A percentile compares a stretch with the other conserved stretches of the same genome.
Evolutionary conservation across 2,888 invertebrate species (phyloP).

Genomic region (Tortrix viridana): DNA sequence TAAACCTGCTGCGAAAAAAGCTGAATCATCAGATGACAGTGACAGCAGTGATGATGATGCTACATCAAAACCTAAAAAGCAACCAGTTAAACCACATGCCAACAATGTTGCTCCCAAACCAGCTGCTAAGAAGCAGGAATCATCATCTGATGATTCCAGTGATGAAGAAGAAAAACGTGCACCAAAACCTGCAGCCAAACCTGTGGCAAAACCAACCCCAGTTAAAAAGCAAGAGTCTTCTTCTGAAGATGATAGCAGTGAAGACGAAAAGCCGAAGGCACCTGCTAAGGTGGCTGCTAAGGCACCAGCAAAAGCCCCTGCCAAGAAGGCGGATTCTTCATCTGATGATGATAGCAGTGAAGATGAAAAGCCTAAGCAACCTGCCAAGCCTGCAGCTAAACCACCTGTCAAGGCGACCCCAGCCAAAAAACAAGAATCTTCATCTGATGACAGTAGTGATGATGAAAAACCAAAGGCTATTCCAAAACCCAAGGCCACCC

Average conservation of each 20-base stretch:
- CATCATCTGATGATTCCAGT: conserved; percentile 59
- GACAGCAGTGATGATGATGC: conserved; percentile 66
- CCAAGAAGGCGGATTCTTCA: conserved; percentile 53
- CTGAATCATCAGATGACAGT: conserved; percentile 63
- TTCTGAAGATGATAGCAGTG: conserved; percentile 55
- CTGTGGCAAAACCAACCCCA: conserved; percentile 4
- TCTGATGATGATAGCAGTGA: conserved; percentile 66
- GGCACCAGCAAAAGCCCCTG: conserved; percentile 43
- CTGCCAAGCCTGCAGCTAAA: conserved; percentile 46
- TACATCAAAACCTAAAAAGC: conserved; percentile 51
- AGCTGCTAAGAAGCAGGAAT: conserved; percentile 49
- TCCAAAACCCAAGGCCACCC: conserved; percentile 44
- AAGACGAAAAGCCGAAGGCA: conserved; percentile 47
- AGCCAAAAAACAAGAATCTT: conserved; percentile 60
- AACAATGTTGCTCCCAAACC: conserved; percentile 42
- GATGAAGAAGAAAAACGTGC: conserved; percentile 46
- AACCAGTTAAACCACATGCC: conserved; percentile 53
- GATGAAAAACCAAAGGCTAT: conserved; percentile 50
- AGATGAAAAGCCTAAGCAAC: conserved; percentile 59
- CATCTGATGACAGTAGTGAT: conserved; percentile 55
- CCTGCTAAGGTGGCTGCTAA: conserved; percentile 38
- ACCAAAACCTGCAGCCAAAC: conserved; percentile 31
- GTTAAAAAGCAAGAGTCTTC: conserved; percentile 44
- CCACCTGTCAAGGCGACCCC: conserved; percentile 50
- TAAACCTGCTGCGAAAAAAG: conserved; percentile 57